Percentiles rank a stretch among this genome's conserved stretches.
Evolutionary conservation across 2,797 vertebrate genomes (phyloP).

Genomic region (Allenopithecus nigroviridis): DNA sequence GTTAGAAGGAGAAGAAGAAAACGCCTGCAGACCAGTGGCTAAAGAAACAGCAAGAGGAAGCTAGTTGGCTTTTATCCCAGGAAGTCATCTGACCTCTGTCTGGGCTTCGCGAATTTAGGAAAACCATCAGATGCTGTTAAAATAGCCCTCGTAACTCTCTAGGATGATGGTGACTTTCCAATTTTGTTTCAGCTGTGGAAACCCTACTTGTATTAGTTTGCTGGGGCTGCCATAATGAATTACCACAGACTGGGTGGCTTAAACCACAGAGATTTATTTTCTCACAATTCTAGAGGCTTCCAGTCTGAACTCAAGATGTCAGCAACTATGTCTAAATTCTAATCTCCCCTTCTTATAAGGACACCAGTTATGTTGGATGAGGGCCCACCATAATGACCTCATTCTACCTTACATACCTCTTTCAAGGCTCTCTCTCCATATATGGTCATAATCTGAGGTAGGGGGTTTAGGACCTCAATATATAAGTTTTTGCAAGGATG

Average conservation of each 20-base stretch:
- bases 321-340: background rate
- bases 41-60: constrained; percentile 52
- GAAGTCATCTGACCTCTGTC: constrained; percentile 35
- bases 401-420: background rate
- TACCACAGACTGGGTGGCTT: background rate
- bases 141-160: background rate
- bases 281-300: background rate
- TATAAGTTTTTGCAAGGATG: background rate
- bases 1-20: constrained; percentile 50
- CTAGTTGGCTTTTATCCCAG: background rate
- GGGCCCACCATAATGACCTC: background rate
- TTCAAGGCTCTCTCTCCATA: background rate
- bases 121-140: background rate
- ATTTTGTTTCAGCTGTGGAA: background rate
- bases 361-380: background rate
- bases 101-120: background rate
- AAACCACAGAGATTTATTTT: background rate
- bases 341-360: background rate
- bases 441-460: background rate
- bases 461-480: background rate
- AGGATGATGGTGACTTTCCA: background rate
- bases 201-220: background rate
- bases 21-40: background rate
- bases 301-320: background rate
- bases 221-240: background rate